Evolutionary conservation across 2,888 invertebrate species (phyloP).

Genomic region (Lapara coniferarum): DNA sequence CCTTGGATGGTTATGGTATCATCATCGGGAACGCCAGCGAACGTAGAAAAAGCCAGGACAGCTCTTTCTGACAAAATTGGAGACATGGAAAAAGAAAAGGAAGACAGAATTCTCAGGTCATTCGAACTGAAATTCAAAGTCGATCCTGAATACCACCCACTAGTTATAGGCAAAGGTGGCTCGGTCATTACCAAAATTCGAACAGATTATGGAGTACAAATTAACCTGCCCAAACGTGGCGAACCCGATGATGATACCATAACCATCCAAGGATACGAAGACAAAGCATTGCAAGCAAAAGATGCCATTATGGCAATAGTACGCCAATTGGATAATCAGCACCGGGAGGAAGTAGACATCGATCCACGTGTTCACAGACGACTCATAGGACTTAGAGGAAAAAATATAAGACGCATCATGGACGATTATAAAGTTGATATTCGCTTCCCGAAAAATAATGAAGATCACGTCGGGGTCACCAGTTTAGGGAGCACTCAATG

Average conservation of each 20-base stretch:
- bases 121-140: conserved; percentile 94
- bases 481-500: too few relatives aligned
- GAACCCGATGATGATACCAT: conserved; percentile 93
- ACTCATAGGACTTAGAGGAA: conserved; percentile 95
- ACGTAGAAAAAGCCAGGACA: conserved; percentile 92
- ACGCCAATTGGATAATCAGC: conserved; percentile 88
- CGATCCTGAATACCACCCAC: conserved; percentile 96
- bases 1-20: conserved; percentile 95
- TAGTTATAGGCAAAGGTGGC: conserved; percentile 97
- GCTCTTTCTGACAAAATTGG: conserved; percentile 92
- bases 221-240: conserved; percentile 95
- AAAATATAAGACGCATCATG: conserved; percentile 94
- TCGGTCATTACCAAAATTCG: conserved; percentile 96
- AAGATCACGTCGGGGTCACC: conserved; percentile 92
- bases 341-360: conserved; percentile 91
- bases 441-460: conserved; percentile 93
- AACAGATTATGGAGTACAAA: conserved; percentile 94
- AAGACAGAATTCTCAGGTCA: conserved; percentile 92
- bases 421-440: conserved; percentile 97
- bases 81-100: conserved; percentile 92
- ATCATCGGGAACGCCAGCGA: conserved; percentile 92
- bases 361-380: conserved; percentile 95
- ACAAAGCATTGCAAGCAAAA: conserved; percentile 92
- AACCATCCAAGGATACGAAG: conserved; percentile 96
- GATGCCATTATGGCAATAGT: conserved; percentile 97